Base-by-base conservation (phyloP, 2,113 vertebrate genomes). In the Sebastes fasciatus region DNA sequence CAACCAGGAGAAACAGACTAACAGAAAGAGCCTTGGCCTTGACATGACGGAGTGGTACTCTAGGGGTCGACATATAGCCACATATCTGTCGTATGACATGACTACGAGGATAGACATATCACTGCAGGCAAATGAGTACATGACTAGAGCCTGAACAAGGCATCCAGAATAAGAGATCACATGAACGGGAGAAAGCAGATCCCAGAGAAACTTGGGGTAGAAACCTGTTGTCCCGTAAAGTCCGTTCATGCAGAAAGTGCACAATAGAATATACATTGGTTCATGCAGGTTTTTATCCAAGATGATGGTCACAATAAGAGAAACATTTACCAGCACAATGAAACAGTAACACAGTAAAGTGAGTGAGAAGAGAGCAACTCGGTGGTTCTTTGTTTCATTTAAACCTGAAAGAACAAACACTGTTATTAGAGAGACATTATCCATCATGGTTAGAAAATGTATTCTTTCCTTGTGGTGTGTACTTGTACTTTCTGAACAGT, bases 231-330 rank as follows among this genome's bases (percentile, higher is more conserved):
- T 72, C 34, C 90, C 90, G 83, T 83, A 91, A 60, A 93, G 79
- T 46, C 60, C 60, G 55, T 90, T 91, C 14, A 93, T 55, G 43
- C 86, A 91, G 17, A 92, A 77, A 16, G 19, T 79, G 68, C 84
- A 88, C 43, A 90, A 11, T 13, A 91, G 21, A 84, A 91, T 79
- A 8, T 92, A 91, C 90, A 93, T 91, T 1, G 90, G 87, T 55
- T 91, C 88, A 76, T 93, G 87, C 9, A 91, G 82, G n/a, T 48
- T 57, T 69, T 77, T 88, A 49, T 91, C 85, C 40, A 86, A 57
- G 26, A 86, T 74, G 26, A 93, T 84, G 16, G 49, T 80, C 2
- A 88, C 3, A 62, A 88, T 81, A 8, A 92, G 52, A 74, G 49
- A 49, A 55, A 77, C 43, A 82, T 93, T 91, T 0, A 61, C 52